These are phyloP conservation scores for Resseliella maxima DNA, from an alignment of 2,888 invertebrate species.

Conservation along the genomic window DNA sequence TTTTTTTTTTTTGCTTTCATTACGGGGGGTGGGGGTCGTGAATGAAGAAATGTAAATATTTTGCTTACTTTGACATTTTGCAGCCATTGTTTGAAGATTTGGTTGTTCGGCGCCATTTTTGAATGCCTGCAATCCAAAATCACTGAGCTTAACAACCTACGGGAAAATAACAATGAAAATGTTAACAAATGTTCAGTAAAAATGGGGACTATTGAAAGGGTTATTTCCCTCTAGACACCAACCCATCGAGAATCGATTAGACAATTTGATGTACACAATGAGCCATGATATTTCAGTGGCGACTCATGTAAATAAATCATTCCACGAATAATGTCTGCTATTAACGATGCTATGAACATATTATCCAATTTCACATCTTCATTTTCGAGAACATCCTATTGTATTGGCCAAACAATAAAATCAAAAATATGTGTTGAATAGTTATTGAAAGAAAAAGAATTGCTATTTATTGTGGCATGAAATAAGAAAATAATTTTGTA, in stretches of 20 bases:
- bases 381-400: conserved; percentile 90
- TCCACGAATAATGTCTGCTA: conserved; percentile 93
- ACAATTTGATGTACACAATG: conserved; percentile 90
- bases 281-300: conserved; percentile 86
- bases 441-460: too few relatives aligned
- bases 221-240: too few relatives aligned
- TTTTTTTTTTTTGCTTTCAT: too few relatives aligned
- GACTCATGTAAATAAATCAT: conserved; percentile 92
- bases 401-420: not conserved
- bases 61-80: conserved; percentile 78
- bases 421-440: not conserved
- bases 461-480: too few relatives aligned
- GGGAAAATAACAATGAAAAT: too few relatives aligned
- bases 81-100: conserved; percentile 71
- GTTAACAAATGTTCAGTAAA: too few relatives aligned
- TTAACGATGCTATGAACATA: conserved; percentile 95
- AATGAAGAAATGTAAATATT: too few relatives aligned
- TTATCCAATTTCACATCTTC: conserved; percentile 95
- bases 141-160: conserved; percentile 80
- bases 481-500: too few relatives aligned
- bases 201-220: too few relatives aligned
- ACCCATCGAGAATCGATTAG: conserved; percentile 96
- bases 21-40: too few relatives aligned
- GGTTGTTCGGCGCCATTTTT: conserved; percentile 78
- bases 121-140: conserved; percentile 91